Percentiles rank a stretch among this genome's conserved stretches.
These are phyloP conservation scores for Nansenia antarctica DNA, from an alignment of 2,113 vertebrate genomes.

Conservation along the genomic window DNA sequence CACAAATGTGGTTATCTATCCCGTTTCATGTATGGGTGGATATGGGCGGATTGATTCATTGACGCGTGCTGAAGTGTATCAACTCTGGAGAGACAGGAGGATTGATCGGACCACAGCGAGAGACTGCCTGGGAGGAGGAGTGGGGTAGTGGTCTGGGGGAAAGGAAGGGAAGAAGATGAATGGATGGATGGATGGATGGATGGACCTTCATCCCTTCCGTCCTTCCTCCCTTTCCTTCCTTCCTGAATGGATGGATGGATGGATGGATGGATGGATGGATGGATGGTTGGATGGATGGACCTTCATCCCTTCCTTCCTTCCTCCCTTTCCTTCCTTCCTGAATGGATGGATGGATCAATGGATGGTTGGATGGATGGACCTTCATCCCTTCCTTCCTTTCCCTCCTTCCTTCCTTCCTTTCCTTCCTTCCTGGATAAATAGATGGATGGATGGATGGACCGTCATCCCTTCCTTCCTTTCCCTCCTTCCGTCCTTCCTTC, in stretches of 20 bases:
- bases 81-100: slow-evolving; percentile 37
- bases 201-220: slow-evolving; percentile 21
- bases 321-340: slow-evolving; percentile 14
- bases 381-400: too few relatives aligned
- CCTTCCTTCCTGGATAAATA: slow-evolving; percentile 20
- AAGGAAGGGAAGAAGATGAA: slow-evolving; percentile 46
- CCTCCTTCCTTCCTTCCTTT: too few relatives aligned
- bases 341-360: too few relatives aligned
- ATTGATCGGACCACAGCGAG: slow-evolving; percentile 53
- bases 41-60: slow-evolving; percentile 46
- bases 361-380: too few relatives aligned
- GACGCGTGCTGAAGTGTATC: slow-evolving; percentile 7
- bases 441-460: too few relatives aligned
- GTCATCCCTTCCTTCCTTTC: background rate
- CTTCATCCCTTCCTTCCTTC: too few relatives aligned
- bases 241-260: too few relatives aligned
- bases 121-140: slow-evolving; percentile 55
- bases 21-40: slow-evolving; percentile 46
- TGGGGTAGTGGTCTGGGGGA: slow-evolving; percentile 55
- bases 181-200: too few relatives aligned
- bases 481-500: slow-evolving; percentile 22
- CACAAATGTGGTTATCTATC: slow-evolving; percentile 30
- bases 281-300: too few relatives aligned
- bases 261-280: too few relatives aligned
- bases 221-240: too few relatives aligned